These are phyloP conservation scores for Sthenelais limicola DNA, from an alignment of 2,888 invertebrate genomes.

Conservation along the genomic window DNA sequence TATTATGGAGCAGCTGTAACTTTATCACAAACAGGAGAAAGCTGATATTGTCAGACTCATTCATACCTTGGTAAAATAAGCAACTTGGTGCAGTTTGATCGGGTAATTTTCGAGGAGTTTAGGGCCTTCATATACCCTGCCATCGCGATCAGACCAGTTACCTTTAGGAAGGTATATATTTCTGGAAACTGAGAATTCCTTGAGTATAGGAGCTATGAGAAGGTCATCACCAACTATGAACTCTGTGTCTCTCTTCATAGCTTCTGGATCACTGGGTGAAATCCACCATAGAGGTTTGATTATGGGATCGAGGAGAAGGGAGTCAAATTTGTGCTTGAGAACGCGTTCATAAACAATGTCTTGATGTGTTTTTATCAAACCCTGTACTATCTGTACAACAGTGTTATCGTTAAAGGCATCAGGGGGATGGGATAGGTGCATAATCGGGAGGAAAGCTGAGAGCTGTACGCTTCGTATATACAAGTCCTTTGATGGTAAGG, in stretches of 20 bases:
- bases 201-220: slow-evolving; percentile 89
- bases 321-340: slow-evolving; percentile 14
- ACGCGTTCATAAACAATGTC: slow-evolving; percentile 42
- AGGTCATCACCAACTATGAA: slow-evolving; percentile 92
- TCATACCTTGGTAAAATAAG: slow-evolving; percentile 8
- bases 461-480: slow-evolving; percentile 89
- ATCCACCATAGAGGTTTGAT: slow-evolving; percentile 91
- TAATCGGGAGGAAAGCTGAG: slow-evolving; percentile 90
- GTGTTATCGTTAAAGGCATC: slow-evolving; percentile 71
- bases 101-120: not conserved
- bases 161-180: slow-evolving; percentile 91
- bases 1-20: not conserved
- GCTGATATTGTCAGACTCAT: no score
- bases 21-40: no score
- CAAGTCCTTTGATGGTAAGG: slow-evolving; percentile 66
- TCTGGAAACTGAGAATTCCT: slow-evolving; percentile 80
- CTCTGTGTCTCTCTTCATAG: slow-evolving; percentile 85
- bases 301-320: slow-evolving; percentile 76
- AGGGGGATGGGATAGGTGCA: slow-evolving; percentile 83
- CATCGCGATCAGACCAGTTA: not conserved
- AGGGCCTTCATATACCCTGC: not conserved
- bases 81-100: not conserved
- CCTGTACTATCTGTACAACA: slow-evolving; percentile 54
- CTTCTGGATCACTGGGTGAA: slow-evolving; percentile 83
- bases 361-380: slow-evolving; percentile 45